These are phyloP conservation scores for Caenorhabditis sp. DNA, from an alignment of 2,888 invertebrate genomes.

Conservation along the genomic window DNA sequence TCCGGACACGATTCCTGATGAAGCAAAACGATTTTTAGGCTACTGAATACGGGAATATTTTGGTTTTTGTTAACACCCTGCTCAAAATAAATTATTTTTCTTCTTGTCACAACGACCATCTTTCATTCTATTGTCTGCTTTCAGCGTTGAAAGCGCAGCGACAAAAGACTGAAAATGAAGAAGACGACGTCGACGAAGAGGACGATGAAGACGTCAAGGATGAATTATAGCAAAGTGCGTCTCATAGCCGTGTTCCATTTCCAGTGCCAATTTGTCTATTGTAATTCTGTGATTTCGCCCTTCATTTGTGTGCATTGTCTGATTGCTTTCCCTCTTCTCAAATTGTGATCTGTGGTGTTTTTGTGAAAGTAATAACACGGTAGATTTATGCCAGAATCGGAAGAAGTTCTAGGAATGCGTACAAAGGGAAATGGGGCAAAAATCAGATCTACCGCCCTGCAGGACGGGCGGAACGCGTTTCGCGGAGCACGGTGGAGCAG, in stretches of 20 bases:
- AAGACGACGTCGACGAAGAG: constrained; percentile 21
- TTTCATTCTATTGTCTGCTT: constrained; percentile 6
- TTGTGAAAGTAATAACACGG: constrained; percentile 31
- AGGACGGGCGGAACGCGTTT: no score
- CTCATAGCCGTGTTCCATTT: not conserved
- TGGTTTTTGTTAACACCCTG: constrained; percentile 13
- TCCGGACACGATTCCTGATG: constrained; percentile 62
- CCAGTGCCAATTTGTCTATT: not conserved
- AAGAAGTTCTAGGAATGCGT: constrained; percentile 28
- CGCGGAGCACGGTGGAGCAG: constrained; percentile 8
- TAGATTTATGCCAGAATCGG: constrained; percentile 24
- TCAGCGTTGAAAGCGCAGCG: constrained; percentile 32
- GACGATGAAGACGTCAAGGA: constrained; percentile 32
- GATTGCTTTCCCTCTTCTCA: constrained; percentile 23
- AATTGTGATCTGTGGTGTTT: constrained; percentile 28
- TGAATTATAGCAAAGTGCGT: constrained; percentile 20
- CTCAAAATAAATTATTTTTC: constrained; percentile 43
- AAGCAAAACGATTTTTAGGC: constrained; percentile 54
- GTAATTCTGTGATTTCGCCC: not conserved
- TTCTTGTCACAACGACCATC: not conserved
- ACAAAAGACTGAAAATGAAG: constrained; percentile 22
- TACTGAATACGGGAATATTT: constrained; percentile 28
- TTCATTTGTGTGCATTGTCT: constrained; percentile 32
- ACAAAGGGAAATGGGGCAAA: constrained; percentile 5
- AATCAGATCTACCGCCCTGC: no score